Evolutionary conservation across 2,888 invertebrate species (phyloP).

Genomic region (Arenicola marina): DNA sequence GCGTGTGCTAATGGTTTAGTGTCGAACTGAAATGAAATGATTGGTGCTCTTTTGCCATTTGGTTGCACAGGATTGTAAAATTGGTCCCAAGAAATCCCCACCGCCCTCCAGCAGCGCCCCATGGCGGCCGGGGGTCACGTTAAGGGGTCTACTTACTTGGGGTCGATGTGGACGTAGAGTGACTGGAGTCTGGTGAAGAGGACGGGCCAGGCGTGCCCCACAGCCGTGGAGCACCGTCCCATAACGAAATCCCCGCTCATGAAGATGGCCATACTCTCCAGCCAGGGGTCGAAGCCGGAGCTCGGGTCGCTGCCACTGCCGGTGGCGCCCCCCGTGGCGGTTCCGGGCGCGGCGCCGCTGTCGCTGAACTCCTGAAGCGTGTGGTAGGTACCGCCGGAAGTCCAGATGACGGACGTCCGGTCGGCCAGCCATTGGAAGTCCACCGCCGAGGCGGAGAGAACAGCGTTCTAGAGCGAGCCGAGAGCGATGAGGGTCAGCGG

Average conservation of each 20-base stretch:
- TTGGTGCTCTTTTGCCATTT: too few relatives aligned
- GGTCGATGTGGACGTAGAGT: constrained; percentile 87
- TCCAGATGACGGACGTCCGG: constrained; percentile 84
- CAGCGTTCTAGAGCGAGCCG: constrained; percentile 30
- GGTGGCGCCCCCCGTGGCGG: background rate
- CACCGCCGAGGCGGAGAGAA: constrained; percentile 29
- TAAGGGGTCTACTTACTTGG: constrained; percentile 62
- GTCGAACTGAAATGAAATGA: too few relatives aligned
- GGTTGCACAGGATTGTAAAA: too few relatives aligned
- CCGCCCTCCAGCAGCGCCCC: too few relatives aligned
- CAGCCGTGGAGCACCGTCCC: constrained; percentile 81
- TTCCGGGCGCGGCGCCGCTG: background rate
- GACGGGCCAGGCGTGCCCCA: constrained; percentile 93
- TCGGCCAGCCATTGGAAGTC: constrained; percentile 94
- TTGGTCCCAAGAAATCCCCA: too few relatives aligned
- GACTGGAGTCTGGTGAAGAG: constrained; percentile 84
- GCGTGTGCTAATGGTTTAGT: too few relatives aligned
- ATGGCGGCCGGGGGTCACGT: too few relatives aligned
- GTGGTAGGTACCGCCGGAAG: constrained; percentile 20
- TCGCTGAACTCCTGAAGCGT: constrained; percentile 11
- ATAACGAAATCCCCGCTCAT: constrained; percentile 83
- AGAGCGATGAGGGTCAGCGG: too few relatives aligned
- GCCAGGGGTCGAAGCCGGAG: constrained; percentile 51
- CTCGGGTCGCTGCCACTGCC: background rate
- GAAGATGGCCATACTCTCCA: constrained; percentile 79